Base-by-base conservation (phyloP, 2,113 vertebrate genomes). In the Lagopus muta region DNA sequence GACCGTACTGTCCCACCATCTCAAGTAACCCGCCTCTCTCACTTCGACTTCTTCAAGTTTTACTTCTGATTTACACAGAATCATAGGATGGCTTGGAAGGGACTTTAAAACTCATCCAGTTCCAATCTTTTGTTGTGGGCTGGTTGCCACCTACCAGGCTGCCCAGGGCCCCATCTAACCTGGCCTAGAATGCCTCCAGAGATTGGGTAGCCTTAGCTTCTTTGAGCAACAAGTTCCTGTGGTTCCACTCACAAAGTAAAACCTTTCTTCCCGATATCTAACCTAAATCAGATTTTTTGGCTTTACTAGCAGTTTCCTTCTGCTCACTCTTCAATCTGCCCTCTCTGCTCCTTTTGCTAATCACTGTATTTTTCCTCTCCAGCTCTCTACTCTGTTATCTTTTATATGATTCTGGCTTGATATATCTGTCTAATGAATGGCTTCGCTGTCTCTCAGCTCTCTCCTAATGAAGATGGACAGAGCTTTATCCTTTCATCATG, bases 401-500 rank as follows among this genome's bases (percentile, higher is more conserved):
- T 70, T 67, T 22, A 36, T 34, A 21, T 22, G 5, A 28, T 30
- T 52, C 16, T 70, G 22, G 21, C 64, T 83, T 80, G 50, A 65
- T 69, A 20, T 73, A 15, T 72, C 65, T 74, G 9, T 21, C 57
- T 71, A 75, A 84, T 55, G 52, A 92, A 65, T 57, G 52, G 16
- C 30, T 81, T 57, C 11, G 13, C 47, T 77, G 55, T 48, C 40
- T 92, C 45, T 42, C 65, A 78, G n/a, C 24, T 67, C 42, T 79
- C 32, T 84, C 28, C 38, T 91, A 66, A 71, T 88, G 66, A 85
- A 93, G 82, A 90, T 30, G 28, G 61, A 89, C 22, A 84, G 66
- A 84, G 34, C 14, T 90, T 78, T 40, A 40, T 76, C 38, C 74
- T 75, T 58, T 79, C 34, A 50, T 21, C 61, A 13, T 1, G 58